Conservation (phyloP, 1,140 invertebrate species). For the Micrasema minimum region DNA sequence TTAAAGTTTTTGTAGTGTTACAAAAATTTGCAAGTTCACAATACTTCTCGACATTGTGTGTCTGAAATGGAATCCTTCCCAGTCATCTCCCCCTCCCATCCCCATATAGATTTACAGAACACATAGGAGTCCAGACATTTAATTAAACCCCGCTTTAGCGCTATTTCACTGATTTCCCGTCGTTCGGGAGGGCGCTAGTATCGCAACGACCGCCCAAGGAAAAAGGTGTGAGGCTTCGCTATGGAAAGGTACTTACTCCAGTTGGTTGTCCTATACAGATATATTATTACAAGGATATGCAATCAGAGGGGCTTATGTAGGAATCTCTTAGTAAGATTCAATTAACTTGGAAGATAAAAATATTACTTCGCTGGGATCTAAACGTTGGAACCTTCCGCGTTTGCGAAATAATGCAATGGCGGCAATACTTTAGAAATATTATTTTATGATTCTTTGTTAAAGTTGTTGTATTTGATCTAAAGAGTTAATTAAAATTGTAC, state of each 20-base stretch:
- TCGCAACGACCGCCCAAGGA: conserved; percentile 40
- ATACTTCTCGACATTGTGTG: too few species aligned
- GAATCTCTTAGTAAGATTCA: conserved; percentile 37
- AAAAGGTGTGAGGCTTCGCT: conserved; percentile 40
- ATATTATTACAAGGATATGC: conserved; percentile 40
- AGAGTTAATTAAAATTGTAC: too few species aligned
- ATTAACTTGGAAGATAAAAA: conserved; percentile 12
- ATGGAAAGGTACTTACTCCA: conserved; percentile 11
- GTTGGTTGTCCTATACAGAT: background rate
- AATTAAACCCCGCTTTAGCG: conserved; percentile 55
- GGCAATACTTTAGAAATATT: too few species aligned
- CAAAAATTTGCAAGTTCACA: too few species aligned
- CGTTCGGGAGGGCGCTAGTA: conserved; percentile 43
- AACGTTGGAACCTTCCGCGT: too few species aligned
- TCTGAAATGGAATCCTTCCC: background rate
- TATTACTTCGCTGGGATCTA: conserved; percentile 9
- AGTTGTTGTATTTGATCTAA: too few species aligned
- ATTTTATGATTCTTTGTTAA: too few species aligned
- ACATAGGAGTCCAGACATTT: conserved; percentile 55
- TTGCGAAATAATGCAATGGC: too few species aligned
- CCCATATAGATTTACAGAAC: conserved; percentile 54
- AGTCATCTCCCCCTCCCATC: conserved; percentile 6
- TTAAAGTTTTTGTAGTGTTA: too few species aligned
- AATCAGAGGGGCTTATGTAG: conserved; percentile 32
- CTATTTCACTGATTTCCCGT: conserved; percentile 54